Conservation (phyloP, 2,797 vertebrate genomes). For the Discoglossus pictus region DNA sequence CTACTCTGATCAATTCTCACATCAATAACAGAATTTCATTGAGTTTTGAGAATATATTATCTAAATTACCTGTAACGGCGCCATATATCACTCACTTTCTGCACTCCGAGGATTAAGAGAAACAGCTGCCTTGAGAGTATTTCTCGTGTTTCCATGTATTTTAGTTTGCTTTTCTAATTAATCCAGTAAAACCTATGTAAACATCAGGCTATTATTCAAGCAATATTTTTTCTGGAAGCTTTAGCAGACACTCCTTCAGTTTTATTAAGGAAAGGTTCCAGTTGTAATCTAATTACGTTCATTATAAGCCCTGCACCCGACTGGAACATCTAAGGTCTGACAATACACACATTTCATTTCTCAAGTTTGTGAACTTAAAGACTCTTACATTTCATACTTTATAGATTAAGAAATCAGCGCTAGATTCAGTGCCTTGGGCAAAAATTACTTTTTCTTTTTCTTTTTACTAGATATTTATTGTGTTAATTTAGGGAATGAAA, state of each 20-base stretch:
- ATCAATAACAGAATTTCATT: too few relatives aligned
- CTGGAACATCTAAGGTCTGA: background rate
- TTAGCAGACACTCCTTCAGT: background rate
- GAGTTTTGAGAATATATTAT: too few relatives aligned
- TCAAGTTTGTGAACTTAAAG: too few relatives aligned
- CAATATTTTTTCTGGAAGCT: background rate
- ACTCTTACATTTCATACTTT: too few relatives aligned
- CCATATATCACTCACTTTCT: background rate
- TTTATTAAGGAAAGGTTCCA: constrained; percentile 5
- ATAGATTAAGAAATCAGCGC: too few relatives aligned
- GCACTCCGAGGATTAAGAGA: background rate
- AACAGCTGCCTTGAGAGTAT: constrained; percentile 2
- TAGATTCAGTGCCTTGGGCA: too few relatives aligned
- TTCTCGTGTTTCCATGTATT: constrained; percentile 2
- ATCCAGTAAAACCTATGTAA: background rate
- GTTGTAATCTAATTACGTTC: background rate
- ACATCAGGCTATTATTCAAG: background rate
- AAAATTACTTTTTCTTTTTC: too few relatives aligned
- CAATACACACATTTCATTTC: background rate
- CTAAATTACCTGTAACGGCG: background rate
- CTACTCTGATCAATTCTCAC: too few relatives aligned
- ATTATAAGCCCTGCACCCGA: background rate
- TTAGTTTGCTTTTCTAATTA: background rate
- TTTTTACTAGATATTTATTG: too few relatives aligned
- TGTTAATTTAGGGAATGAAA: too few relatives aligned